A percentile compares a stretch with the other conserved stretches of the same genome.
Conservation (phyloP, 1,140 invertebrate species). For the Samia ricini region DNA sequence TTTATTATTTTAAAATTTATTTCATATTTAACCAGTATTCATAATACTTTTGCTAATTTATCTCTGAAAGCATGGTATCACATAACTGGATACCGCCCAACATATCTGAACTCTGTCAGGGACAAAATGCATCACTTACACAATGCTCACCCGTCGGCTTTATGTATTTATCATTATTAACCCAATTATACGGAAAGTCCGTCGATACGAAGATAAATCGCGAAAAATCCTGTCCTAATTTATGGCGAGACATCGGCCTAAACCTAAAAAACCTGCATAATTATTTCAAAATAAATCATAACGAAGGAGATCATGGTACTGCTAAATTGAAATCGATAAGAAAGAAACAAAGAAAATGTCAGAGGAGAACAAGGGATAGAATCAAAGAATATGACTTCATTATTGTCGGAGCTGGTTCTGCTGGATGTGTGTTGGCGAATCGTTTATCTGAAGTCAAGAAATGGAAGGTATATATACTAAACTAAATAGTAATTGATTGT, state of each 20-base stretch:
- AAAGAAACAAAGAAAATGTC: no score
- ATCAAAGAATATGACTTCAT: background rate
- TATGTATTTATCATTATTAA: background rate
- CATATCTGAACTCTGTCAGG: background rate
- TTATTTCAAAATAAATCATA: no score
- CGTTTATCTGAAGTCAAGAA: conserved; percentile 65
- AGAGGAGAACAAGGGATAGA: no score
- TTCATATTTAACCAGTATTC: background rate
- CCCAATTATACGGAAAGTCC: background rate
- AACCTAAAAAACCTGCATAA: no score
- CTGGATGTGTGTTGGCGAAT: no score
- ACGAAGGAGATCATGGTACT: no score
- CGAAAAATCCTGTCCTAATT: no score
- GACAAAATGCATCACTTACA: background rate
- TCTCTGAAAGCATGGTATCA: background rate
- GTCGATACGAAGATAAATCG: background rate
- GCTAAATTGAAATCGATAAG: conserved; percentile 31
- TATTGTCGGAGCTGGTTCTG: conserved; percentile 38
- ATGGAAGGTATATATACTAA: conserved; percentile 54
- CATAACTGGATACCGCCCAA: background rate
- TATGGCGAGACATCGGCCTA: no score
- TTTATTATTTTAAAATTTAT: background rate
- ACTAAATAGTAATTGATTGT: no score
- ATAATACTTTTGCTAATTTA: no score
- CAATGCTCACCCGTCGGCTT: background rate